phyloP scores from a whole-genome alignment of 2,797 vertebrate genomes.

The Spea hammondii region DNA sequence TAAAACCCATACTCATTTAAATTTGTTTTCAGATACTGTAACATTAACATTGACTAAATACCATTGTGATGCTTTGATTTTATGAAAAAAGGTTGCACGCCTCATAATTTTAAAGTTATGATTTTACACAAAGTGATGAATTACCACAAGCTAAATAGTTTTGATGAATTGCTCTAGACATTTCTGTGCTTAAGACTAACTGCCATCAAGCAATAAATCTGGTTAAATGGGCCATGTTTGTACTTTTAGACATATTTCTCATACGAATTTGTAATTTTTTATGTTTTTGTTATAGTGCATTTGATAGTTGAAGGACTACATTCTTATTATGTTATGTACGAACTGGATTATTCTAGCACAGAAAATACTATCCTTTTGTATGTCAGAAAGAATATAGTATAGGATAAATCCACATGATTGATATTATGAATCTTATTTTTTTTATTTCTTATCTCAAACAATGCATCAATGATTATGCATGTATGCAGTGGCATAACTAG shows the following conservation, averaged over 20 bases:
- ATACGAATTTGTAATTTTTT: neutral
- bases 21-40: neutral
- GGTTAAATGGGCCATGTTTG: slow-evolving; percentile 13
- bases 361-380: too few relatives aligned
- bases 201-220: slow-evolving; percentile 2
- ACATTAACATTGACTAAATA: slow-evolving; percentile 1
- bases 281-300: neutral
- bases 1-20: neutral
- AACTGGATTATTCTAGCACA: neutral
- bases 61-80: neutral
- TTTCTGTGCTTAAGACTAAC: slow-evolving; percentile 17
- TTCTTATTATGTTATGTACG: neutral
- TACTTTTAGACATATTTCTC: neutral
- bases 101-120: neutral
- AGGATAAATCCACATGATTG: too few relatives aligned
- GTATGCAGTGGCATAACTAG: too few relatives aligned
- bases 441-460: too few relatives aligned
- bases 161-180: neutral
- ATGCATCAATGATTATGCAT: too few relatives aligned
- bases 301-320: neutral
- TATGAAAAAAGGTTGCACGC: neutral
- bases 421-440: too few relatives aligned
- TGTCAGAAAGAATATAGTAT: too few relatives aligned
- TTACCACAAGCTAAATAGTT: neutral
- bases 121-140: neutral